Percentiles rank a stretch among this genome's conserved stretches.
phyloP scores from a whole-genome alignment of 2,888 invertebrate species.

The Merodon equestris region DNA sequence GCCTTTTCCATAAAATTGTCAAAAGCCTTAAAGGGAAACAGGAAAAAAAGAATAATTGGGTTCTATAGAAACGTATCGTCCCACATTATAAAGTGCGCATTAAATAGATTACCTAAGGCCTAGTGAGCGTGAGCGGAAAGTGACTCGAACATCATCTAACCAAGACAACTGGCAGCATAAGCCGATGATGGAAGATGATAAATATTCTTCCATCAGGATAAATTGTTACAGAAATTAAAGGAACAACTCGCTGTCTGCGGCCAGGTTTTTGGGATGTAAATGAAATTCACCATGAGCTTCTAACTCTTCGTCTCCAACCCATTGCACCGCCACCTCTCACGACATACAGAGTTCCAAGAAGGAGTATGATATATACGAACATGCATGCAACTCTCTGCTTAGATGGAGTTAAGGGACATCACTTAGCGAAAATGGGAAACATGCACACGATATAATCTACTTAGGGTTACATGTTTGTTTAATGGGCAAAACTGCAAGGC shows the following conservation, averaged over 20 bases:
- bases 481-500: slow-evolving; percentile 54
- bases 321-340: neutral
- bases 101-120: slow-evolving; percentile 58
- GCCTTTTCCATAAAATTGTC: slow-evolving; percentile 44
- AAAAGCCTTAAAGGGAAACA: slow-evolving; percentile 33
- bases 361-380: neutral
- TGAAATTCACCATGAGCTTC: slow-evolving; percentile 22
- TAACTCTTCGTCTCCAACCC: no score
- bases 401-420: no score
- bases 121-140: slow-evolving; percentile 14
- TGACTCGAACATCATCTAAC: no score
- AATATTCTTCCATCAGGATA: slow-evolving; percentile 43
- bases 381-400: no score
- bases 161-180: no score
- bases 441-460: slow-evolving; percentile 60
- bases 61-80: slow-evolving; percentile 45
- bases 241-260: slow-evolving; percentile 19
- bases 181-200: slow-evolving; percentile 30
- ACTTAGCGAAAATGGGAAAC: slow-evolving; percentile 6
- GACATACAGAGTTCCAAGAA: neutral
- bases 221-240: slow-evolving; percentile 58
- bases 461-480: slow-evolving; percentile 59
- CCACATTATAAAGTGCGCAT: slow-evolving; percentile 59
- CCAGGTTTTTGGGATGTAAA: slow-evolving; percentile 21
- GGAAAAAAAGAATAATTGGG: slow-evolving; percentile 46